Conservation (phyloP, 2,888 invertebrate genomes). For the Ptilodon capucinus region DNA sequence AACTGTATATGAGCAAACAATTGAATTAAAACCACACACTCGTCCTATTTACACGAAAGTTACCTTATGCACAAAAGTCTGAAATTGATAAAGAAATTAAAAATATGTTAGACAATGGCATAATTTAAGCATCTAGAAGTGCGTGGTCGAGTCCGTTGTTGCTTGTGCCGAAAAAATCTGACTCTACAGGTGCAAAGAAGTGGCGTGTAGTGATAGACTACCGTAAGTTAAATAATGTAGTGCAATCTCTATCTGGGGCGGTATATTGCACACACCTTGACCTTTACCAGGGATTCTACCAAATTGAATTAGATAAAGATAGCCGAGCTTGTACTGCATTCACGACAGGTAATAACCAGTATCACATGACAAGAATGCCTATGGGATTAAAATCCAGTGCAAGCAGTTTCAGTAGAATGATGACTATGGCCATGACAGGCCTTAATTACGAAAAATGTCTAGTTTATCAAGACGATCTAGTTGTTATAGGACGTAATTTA, state of each 20-base stretch:
- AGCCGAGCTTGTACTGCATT: slow-evolving; percentile 21
- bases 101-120: slow-evolving; percentile 15
- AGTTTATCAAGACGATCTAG: slow-evolving; percentile 1
- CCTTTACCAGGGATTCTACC: slow-evolving; percentile 16
- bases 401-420: slow-evolving; percentile 16
- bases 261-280: slow-evolving; percentile 18
- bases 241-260: slow-evolving; percentile 16
- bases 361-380: slow-evolving; percentile 18
- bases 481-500: neutral
- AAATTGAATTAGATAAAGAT: slow-evolving; percentile 6
- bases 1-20: slow-evolving; percentile 14
- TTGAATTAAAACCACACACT: slow-evolving; percentile 14
- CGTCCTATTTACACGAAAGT: slow-evolving; percentile 16
- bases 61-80: slow-evolving; percentile 14
- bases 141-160: slow-evolving; percentile 26
- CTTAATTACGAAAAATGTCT: slow-evolving; percentile 16
- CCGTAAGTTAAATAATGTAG: slow-evolving; percentile 22
- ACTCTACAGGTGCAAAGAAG: slow-evolving; percentile 10
- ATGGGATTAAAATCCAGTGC: slow-evolving; percentile 20
- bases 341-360: slow-evolving; percentile 9
- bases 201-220: slow-evolving; percentile 28
- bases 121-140: slow-evolving; percentile 13
- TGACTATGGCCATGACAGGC: slow-evolving; percentile 19
- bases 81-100: slow-evolving; percentile 21
- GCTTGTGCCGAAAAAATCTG: slow-evolving; percentile 26